phyloP scores from a whole-genome alignment of 2,888 invertebrate species.

The Myopa testacea region DNA sequence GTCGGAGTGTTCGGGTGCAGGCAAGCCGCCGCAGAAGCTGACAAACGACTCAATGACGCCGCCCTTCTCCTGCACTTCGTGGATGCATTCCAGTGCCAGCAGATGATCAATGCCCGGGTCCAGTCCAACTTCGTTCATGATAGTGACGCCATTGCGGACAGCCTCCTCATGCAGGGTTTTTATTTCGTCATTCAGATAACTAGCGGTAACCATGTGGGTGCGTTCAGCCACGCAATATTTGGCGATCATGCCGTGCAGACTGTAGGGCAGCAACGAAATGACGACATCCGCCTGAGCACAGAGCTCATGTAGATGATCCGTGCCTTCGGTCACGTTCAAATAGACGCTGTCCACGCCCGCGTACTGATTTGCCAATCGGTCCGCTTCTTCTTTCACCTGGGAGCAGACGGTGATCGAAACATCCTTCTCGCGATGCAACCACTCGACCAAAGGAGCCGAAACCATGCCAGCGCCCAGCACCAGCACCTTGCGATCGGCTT shows the following conservation, averaged over 20 bases:
- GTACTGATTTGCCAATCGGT: constrained; percentile 81
- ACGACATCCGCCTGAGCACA: constrained; percentile 82
- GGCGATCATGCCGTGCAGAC: constrained; percentile 88
- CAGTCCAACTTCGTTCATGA: constrained; percentile 96
- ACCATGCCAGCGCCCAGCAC: constrained; percentile 97
- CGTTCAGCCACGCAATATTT: constrained; percentile 86
- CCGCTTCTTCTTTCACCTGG: constrained; percentile 88
- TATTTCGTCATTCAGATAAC: constrained; percentile 90
- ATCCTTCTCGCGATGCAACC: constrained; percentile 84
- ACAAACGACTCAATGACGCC: constrained; percentile 95
- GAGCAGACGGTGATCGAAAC: constrained; percentile 90
- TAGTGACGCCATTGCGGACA: constrained; percentile 87
- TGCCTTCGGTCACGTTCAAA: constrained; percentile 82
- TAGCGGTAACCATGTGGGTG: constrained; percentile 96
- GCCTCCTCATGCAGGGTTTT: constrained; percentile 86
- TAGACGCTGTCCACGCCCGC: constrained; percentile 84
- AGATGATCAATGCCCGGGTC: constrained; percentile 99
- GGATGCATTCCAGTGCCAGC: constrained; percentile 95
- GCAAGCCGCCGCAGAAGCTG: constrained; percentile 97
- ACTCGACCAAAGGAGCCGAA: constrained; percentile 93
- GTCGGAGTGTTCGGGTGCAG: constrained; percentile 95
- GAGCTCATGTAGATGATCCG: constrained; percentile 76
- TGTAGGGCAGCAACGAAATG: constrained; percentile 90
- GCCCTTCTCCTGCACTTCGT: constrained; percentile 88
- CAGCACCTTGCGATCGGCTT: constrained; percentile 79